These are phyloP conservation scores for Coracias cyanogaster DNA, from an alignment of 2,797 vertebrate genomes.

Conservation along the genomic window DNA sequence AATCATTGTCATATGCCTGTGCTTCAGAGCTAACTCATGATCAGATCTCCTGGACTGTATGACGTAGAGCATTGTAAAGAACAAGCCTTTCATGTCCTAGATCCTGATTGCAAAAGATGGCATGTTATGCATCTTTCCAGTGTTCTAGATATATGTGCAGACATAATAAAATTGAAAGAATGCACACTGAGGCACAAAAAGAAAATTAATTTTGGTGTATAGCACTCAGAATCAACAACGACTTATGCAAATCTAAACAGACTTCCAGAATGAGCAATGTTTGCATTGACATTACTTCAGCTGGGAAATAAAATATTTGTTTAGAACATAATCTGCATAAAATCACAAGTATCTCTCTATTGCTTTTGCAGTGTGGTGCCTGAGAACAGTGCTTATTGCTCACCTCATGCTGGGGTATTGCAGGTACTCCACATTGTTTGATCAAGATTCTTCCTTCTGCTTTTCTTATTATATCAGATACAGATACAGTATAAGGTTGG, in stretches of 20 bases:
- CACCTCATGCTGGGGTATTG: not conserved
- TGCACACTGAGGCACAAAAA: not conserved
- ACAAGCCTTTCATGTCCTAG: not conserved
- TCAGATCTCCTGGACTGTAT: not conserved
- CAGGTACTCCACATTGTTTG: not conserved
- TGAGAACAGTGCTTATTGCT: not conserved
- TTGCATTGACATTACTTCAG: not conserved
- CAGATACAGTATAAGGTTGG: not conserved
- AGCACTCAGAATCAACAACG: not conserved
- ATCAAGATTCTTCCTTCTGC: not conserved
- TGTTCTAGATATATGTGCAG: not conserved
- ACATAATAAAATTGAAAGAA: not conserved
- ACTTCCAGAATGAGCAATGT: not conserved
- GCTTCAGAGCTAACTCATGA: not conserved
- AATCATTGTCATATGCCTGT: not conserved
- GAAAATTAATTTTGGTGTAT: not conserved
- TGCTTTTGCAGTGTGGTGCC: not conserved
- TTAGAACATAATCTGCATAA: not conserved
- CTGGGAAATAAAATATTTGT: not conserved
- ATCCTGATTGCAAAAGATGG: not conserved
- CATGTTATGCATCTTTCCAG: not conserved
- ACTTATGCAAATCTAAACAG: not conserved
- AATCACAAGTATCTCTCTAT: not conserved
- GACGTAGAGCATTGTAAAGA: not conserved
- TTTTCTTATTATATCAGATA: not conserved